Evolutionary conservation across 2,113 vertebrate genomes (phyloP), one percentile per base, ranked within the genome.

Genomic region (Ameiurus melas): DNA sequence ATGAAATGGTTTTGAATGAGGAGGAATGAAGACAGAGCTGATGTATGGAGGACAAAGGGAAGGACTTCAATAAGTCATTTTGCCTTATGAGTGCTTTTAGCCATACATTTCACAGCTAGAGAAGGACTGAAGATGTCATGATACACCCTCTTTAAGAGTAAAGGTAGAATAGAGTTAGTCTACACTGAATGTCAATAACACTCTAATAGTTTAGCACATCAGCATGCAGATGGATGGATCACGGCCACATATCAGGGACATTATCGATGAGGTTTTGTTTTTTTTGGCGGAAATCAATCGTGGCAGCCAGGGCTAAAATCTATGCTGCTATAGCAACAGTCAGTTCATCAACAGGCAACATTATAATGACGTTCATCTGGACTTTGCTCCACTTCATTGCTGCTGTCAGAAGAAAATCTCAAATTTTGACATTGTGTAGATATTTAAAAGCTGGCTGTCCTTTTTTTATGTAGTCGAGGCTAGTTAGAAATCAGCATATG

Each of bases 291-390:
- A 58, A 90, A 79, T 85, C 58, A 77, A 64, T 89, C 9, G 33
- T 85, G 58, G 47, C 27, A 66, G 22, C 85, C 73, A 83, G 92
- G 91, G 91, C 92, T 94, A 84, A 89, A 89, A 91, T 90, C 85
- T 89, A 80, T 91, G 94, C 94, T 94, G 94, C 94, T 94, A 91
- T 79, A 85, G 81, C 91, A 58, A 93, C 92, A 85, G 88, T 89
- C 90, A 87, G 92, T 89, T 90, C 86, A 89, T 88, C 30, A 84
- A 82, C 81, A 82, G 85, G 75, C 87, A 90, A 90, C 68, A 86
- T 88, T 89, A 85, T 83, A 88, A 84, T 30, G 86, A 87, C 81
- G 71, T 91, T 77, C 90, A 5, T 86, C 84, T 89, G 85, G 62
- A 85, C 85, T 87, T 89, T 85, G 55, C 87, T 84, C 14, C 85